Evolutionary conservation across 1,140 invertebrate species (phyloP).

Genomic region (Aphelenchoides fujianensis): DNA sequence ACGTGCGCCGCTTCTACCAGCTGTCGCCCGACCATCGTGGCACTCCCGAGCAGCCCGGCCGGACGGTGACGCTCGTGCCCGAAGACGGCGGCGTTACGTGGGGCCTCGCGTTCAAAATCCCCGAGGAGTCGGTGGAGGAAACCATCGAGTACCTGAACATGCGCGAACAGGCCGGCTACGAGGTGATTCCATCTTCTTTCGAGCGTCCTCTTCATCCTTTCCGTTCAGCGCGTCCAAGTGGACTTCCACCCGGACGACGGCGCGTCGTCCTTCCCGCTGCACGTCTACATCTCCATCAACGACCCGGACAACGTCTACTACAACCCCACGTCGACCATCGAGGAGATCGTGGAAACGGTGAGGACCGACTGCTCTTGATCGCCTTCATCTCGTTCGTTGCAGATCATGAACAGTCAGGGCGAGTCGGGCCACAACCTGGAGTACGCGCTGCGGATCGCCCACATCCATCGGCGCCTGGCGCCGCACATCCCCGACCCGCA

Average conservation of each 20-base stretch:
- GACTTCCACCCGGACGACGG: slow-evolving; percentile 54
- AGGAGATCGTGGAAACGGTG: slow-evolving; percentile 44
- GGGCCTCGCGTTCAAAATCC: slow-evolving; percentile 47
- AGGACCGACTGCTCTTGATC: slow-evolving; percentile 40
- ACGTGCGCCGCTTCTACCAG: slow-evolving; percentile 46
- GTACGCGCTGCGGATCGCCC: slow-evolving; percentile 49
- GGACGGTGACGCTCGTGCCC: slow-evolving; percentile 41
- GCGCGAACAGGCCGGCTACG: slow-evolving; percentile 49
- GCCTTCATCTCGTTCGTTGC: too few relatives aligned
- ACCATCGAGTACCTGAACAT: slow-evolving; percentile 42
- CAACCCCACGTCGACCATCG: slow-evolving; percentile 33
- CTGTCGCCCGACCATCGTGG: slow-evolving; percentile 46
- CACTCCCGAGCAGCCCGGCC: slow-evolving; percentile 46
- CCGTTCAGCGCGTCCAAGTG: slow-evolving; percentile 41
- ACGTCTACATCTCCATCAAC: slow-evolving; percentile 47
- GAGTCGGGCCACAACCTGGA: slow-evolving; percentile 46
- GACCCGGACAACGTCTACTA: slow-evolving; percentile 46
- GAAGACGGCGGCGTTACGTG: slow-evolving; percentile 33
- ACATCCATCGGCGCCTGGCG: slow-evolving; percentile 45
- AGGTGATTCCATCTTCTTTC: slow-evolving; percentile 15
- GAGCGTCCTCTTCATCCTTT: not conserved
- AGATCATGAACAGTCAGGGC: too few relatives aligned
- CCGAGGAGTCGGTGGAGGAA: slow-evolving; percentile 41
- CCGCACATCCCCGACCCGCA: slow-evolving; percentile 50
- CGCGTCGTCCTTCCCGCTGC: slow-evolving; percentile 38